Percentiles rank a stretch among this genome's conserved stretches.
phyloP scores from a whole-genome alignment of 1,140 invertebrate species.

The Pomacea maculata region DNA sequence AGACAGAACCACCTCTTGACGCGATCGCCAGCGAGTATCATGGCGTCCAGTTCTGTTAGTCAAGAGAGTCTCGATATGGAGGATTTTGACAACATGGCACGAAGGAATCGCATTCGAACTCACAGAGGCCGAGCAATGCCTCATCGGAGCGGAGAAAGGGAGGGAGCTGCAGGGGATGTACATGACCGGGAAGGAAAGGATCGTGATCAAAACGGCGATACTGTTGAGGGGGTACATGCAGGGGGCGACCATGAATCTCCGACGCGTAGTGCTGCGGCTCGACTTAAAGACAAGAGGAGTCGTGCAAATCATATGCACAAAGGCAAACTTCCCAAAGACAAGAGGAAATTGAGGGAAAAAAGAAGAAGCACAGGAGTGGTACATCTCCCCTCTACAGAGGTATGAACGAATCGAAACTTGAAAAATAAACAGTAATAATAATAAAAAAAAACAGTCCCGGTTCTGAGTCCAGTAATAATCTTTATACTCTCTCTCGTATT shows the following conservation, averaged over 20 bases:
- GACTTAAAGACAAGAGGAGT: conserved; percentile 66
- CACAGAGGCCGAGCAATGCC: conserved; percentile 69
- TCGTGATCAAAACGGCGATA: conserved; percentile 39
- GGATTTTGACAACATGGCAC: conserved; percentile 70
- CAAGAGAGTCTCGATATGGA: conserved; percentile 73
- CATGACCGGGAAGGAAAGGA: conserved; percentile 43
- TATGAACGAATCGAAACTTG: conserved; percentile 41
- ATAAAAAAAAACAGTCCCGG: background rate
- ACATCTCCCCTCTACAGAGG: conserved; percentile 74
- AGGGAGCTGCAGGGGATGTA: conserved; percentile 37
- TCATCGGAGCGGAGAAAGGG: conserved; percentile 51
- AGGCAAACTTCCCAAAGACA: conserved; percentile 72
- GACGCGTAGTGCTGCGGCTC: conserved; percentile 62
- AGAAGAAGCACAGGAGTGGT: conserved; percentile 74
- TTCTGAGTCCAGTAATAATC: background rate
- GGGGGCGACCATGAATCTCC: conserved; percentile 68
- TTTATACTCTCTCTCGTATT: too few species aligned
- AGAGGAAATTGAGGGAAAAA: conserved; percentile 74
- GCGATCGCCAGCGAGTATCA: conserved; percentile 42
- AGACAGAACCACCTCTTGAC: background rate
- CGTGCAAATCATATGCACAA: conserved; percentile 70
- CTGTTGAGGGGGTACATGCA: conserved; percentile 28
- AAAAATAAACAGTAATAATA: background rate
- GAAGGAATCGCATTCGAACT: conserved; percentile 70
- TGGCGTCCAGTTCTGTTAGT: conserved; percentile 76